Evolutionary conservation across 2,797 vertebrate genomes (phyloP), one percentile per base, ranked within the genome.

Genomic region (Cercopithecus petaurista): DNA sequence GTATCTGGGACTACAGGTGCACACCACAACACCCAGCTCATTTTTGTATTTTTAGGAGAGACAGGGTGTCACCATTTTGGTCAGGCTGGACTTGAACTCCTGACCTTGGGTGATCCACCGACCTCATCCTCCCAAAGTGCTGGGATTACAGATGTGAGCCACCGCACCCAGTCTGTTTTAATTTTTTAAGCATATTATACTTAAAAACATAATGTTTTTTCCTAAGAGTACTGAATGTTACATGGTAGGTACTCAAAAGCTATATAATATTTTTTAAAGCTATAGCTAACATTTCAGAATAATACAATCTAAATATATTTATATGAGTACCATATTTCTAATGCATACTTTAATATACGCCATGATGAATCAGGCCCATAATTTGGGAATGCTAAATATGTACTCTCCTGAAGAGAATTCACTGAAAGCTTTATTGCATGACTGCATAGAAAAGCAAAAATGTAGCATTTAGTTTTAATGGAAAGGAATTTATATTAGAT

Each of bases 401-500:
- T 96, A 57, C 36, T 94, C 76, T 26, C 77, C 41, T 19, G 41
- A 64, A 95, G 87, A 96, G 90, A 98, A 96, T 95, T 95, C 75
- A 89, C 14, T 72, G 72, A 92, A 96, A n/a, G 57, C 67, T 95
- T 98, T 93, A 89, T 46, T 96, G 88, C 3, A 5, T 97, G 91
- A 83, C 50, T 96, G 10, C 8, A 14, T 82, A 84, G 86, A 61
- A 61, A 97, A 77, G 95, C 95, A 73, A 3, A 95, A 89, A 76
- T 80, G 61, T 95, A 79, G 92, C n/a, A 85, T 21, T 93, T 98
- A 97, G 95, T 96, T 98, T 98, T 98, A 98, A 97, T 97, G 93
- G 84, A 92, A 73, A 61, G 7, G 52, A 93, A 96, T 98, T 98
- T 97, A 95, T 91, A 94, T 96, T 97, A 76, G 87, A 28, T 90